Conservation (phyloP, 2,888 invertebrate genomes). For the Rhagium mordax region DNA sequence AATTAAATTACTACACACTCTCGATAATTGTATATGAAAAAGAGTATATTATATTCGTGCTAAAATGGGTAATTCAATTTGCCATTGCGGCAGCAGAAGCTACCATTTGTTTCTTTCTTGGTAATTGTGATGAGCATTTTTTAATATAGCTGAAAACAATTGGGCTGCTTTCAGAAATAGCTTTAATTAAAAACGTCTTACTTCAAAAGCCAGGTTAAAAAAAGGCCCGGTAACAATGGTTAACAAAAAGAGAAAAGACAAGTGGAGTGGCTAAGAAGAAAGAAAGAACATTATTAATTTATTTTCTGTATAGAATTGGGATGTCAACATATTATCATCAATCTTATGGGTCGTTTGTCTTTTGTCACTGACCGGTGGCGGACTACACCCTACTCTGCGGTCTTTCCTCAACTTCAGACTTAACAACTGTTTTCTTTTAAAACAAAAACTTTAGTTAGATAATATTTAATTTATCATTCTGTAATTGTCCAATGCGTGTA, state of each 20-base stretch:
- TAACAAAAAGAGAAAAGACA: constrained; percentile 38
- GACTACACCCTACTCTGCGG: constrained; percentile 46
- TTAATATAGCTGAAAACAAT: constrained; percentile 12
- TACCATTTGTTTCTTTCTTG: not conserved
- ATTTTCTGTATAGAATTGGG: constrained; percentile 65
- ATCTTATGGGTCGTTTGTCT: constrained; percentile 68
- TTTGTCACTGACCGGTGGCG: constrained; percentile 60
- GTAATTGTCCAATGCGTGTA: constrained; percentile 34
- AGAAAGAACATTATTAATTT: constrained; percentile 65
- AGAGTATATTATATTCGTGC: not conserved
- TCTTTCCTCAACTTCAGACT: constrained; percentile 45
- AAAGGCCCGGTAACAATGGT: constrained; percentile 25
- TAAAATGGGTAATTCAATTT: not conserved
- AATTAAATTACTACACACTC: not conserved
- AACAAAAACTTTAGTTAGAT: constrained; percentile 48
- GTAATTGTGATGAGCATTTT: constrained; percentile 1
- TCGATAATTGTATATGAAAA: not conserved
- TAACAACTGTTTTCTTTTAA: constrained; percentile 43
- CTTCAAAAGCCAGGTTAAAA: constrained; percentile 16
- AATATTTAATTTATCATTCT: constrained; percentile 52
- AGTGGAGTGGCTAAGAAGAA: constrained; percentile 46
- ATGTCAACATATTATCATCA: constrained; percentile 67
- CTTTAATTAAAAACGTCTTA: constrained; percentile 25
- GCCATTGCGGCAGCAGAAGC: not conserved
- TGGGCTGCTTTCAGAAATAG: constrained; percentile 22